phyloP scores from a whole-genome alignment of 2,888 invertebrate genomes.

The Dicycla oo region DNA sequence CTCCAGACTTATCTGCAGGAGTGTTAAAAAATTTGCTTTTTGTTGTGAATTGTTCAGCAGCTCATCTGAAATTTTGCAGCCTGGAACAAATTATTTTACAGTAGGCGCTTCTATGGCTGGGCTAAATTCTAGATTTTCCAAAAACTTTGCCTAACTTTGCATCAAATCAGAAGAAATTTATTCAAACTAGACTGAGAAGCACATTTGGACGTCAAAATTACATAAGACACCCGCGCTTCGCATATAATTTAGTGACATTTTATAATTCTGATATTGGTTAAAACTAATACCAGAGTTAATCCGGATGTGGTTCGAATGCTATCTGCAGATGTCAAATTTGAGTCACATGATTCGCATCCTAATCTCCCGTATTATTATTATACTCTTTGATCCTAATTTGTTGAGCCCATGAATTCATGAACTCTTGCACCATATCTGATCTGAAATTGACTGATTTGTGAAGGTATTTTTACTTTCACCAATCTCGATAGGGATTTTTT shows the following conservation, averaged over 20 bases:
- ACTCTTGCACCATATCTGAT: neutral
- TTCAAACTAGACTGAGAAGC: too few relatives aligned
- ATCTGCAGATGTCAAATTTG: neutral
- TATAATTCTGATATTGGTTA: neutral
- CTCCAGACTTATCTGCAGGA: neutral
- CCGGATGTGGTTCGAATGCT: neutral
- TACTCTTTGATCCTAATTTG: neutral
- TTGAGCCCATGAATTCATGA: neutral
- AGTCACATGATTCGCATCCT: neutral
- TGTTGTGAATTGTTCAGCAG: neutral
- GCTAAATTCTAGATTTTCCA: neutral
- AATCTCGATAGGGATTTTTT: neutral
- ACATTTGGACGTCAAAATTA: too few relatives aligned
- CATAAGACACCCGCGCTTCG: too few relatives aligned
- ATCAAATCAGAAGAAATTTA: too few relatives aligned
- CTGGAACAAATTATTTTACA: neutral
- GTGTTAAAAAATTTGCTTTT: neutral
- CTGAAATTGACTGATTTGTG: neutral
- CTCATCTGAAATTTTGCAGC: neutral
- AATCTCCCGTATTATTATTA: too few relatives aligned
- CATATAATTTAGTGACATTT: neutral
- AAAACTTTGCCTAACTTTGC: neutral
- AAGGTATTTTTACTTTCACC: neutral
- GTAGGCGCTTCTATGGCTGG: neutral
- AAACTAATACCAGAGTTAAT: neutral